Evolutionary conservation across 2,797 vertebrate genomes (phyloP), one percentile per base, ranked within the genome.

Genomic region (Uromys caudimaculatus): DNA sequence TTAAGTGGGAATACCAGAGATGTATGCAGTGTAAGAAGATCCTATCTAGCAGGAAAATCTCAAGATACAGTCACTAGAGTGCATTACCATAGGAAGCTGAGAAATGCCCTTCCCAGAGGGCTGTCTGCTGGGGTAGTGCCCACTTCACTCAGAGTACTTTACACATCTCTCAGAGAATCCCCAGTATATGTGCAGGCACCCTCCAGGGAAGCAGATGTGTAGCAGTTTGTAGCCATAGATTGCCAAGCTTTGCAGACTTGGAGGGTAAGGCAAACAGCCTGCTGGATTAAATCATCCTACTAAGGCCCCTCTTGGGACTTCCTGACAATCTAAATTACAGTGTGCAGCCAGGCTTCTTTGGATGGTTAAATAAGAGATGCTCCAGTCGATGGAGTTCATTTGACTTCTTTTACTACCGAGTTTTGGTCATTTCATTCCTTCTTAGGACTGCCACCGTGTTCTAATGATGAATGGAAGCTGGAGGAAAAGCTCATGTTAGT

Each of bases 271-370:
- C 67, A 50, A 64, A 86, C 29, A 97, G n/a, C 73, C 47, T 44
- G 7, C n/a, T 77, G 41, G 73, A 16, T 91, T 92, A 56, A 93
- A 73, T 83, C 92, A 84, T 76, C 50, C 73, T 71, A 58, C 35
- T 58, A 85, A 35, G 23, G 0, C 6, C 67, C 35, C 73, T 75
- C 16, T 11, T n/a, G 83, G 78, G 77, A 44, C 41, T 27, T 32
- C 58, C 75, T 86, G 83, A 89, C 78, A 54, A 32, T 94, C 38
- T 79, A 89, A 82, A 93, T 82, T 89, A 91, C 27, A 83, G 83
- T 50, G 71, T 3, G 19, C 52, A 44, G 87, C 58, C 44, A 41
- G 47, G 79, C 58, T 67, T 38, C 75, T 47, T 75, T 92, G 29
- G 19, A 86, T 47, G 69, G n/a, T 21, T 83, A 92, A 73, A 89